Evolutionary conservation across 2,888 invertebrate genomes (phyloP), one percentile per base, ranked within the genome.

Genomic region (Caenorhabditis sp.): DNA sequence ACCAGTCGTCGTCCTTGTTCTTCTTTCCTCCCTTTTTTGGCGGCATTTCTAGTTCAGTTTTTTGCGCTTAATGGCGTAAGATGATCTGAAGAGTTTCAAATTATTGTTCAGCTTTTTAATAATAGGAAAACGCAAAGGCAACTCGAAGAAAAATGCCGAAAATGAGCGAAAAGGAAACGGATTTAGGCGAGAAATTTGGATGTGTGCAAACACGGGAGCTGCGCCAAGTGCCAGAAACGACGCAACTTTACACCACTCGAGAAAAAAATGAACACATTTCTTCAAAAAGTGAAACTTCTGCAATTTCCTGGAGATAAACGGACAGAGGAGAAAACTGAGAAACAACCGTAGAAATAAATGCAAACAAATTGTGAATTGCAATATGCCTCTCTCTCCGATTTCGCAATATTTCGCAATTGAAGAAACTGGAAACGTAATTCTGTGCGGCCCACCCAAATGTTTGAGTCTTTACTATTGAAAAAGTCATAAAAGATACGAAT

Each of bases 1-100:
- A 88, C 89, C 89, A 89, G 63, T 89, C 88, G 63, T 89, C 88
- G 41, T 88, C 79, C 54, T 85, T 86, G 44, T 88, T 88, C 86
- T 87, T 87, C 69, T 85, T 87, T 72, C 84, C 86, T 80, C 84
- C 83, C 64, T 89, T 89, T 63, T 89, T 89, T 16, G 88, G 89
- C 75, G 89, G 89, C 89, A 89, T 89, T 86, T 83, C 80, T 54
- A 28, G 38, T n/a, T 31, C n/a, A 19, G 10, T 59, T 54, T 64
- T 54, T 74, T 64, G 41, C 64, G 64, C 64, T 26, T 28, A 68
- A 68, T 75, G 47, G 58, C 58, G 56, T 58, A 44, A 68, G 12
- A 24, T 59, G 14, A 10, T 26, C 73, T 63, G 73, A 22, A 73
- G 51, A 35, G 19, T 26, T 38, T 44, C 26, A 7, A 0, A 24